Evolutionary conservation across 2,113 vertebrate genomes (phyloP).

Genomic region (Salvelinus sp.): DNA sequence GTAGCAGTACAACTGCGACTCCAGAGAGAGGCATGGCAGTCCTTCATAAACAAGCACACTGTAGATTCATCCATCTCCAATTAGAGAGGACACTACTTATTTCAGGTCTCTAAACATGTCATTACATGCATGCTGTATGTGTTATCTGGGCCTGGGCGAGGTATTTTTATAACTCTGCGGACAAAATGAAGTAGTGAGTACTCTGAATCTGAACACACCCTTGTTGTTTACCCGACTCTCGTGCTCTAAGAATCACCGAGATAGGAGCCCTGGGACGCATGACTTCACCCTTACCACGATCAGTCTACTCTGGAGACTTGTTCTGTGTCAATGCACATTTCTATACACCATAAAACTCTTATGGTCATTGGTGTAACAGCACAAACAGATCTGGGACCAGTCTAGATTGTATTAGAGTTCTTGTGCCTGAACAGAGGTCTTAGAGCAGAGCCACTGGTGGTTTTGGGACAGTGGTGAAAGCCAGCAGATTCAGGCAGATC

Average conservation of each 20-base stretch:
- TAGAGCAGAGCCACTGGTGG: conserved; percentile 18
- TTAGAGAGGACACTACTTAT: conserved; percentile 59
- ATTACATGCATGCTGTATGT: conserved; percentile 51
- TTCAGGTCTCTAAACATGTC: conserved; percentile 49
- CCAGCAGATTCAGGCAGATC: conserved; percentile 64
- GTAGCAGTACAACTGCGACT: too few relatives aligned
- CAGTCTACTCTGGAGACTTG: not conserved
- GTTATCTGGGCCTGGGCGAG: conserved; percentile 40
- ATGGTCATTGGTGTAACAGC: not conserved
- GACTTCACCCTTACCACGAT: not conserved
- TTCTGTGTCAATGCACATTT: conserved; percentile 9
- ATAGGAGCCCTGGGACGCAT: conserved; percentile 26
- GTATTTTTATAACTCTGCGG: conserved; percentile 63
- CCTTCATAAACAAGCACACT: conserved; percentile 16
- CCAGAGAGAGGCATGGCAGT: not conserved
- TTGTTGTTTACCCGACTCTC: conserved; percentile 54
- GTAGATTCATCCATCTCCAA: conserved; percentile 35
- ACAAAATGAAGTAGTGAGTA: conserved; percentile 42
- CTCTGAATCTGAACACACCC: conserved; percentile 47
- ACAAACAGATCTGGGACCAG: not conserved
- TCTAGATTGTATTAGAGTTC: not conserved
- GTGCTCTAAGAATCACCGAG: not conserved
- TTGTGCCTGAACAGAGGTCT: not conserved
- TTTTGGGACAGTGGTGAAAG: conserved; percentile 53
- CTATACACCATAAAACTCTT: not conserved